phyloP scores from a whole-genome alignment of 1,140 invertebrate genomes.

The Sarcophaga bullata region DNA sequence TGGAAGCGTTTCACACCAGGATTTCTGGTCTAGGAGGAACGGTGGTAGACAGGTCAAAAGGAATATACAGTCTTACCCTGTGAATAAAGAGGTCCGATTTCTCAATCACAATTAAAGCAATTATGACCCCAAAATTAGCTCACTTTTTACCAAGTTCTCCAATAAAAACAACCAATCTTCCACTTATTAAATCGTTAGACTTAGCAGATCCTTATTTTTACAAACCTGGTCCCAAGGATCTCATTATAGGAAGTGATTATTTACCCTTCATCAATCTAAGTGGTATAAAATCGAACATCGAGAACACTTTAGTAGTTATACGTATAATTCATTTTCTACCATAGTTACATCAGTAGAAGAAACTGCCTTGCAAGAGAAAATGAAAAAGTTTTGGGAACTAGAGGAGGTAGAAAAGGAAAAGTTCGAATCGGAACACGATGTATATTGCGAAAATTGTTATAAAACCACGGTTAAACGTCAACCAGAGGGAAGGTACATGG shows the following conservation, averaged over 20 bases:
- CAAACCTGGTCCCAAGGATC: neutral
- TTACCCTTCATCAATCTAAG: neutral
- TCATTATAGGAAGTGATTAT: constrained; percentile 20
- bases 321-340: neutral
- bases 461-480: neutral
- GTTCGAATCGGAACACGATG: neutral
- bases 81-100: neutral
- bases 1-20: neutral
- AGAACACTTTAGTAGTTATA: neutral
- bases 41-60: neutral
- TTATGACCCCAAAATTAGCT: neutral
- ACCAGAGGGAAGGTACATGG: neutral
- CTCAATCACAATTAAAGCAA: neutral
- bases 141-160: neutral
- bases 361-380: neutral
- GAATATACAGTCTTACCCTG: neutral
- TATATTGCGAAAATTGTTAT: neutral
- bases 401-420: neutral
- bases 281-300: neutral
- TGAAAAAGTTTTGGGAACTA: constrained; percentile 26
- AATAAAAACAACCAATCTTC: neutral
- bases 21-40: constrained; percentile 14
- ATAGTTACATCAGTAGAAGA: neutral
- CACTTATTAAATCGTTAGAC: neutral
- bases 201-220: constrained; percentile 31